These are phyloP conservation scores for Pseudonaja textilis DNA, from an alignment of 2,113 vertebrate species.

Conservation along the genomic window DNA sequence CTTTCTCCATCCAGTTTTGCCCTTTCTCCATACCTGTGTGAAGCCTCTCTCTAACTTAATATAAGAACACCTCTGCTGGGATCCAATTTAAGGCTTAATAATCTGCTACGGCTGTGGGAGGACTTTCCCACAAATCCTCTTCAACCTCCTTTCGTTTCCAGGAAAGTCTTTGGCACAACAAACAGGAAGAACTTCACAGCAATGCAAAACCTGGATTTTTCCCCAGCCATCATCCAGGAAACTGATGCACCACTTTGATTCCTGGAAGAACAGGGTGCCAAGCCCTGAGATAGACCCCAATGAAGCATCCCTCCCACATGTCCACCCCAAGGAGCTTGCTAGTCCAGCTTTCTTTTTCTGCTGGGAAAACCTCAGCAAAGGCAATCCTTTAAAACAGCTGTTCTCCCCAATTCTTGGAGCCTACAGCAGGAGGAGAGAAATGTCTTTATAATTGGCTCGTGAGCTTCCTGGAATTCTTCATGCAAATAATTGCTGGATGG, in stretches of 20 bases:
- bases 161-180: background rate
- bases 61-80: background rate
- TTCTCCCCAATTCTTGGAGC: background rate
- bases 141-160: background rate
- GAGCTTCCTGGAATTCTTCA: background rate
- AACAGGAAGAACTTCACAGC: too few relatives aligned
- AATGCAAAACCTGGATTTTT: too few relatives aligned
- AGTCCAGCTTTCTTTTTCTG: too few relatives aligned
- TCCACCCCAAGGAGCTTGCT: too few relatives aligned
- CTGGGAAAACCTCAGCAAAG: background rate
- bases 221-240: too few relatives aligned
- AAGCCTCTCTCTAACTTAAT: too few relatives aligned
- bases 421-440: background rate
- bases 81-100: background rate
- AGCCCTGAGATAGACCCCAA: too few relatives aligned
- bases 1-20: background rate
- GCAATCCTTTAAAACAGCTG: background rate
- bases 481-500: background rate
- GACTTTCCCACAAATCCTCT: background rate
- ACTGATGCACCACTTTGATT: too few relatives aligned
- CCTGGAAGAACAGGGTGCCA: too few relatives aligned
- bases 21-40: background rate
- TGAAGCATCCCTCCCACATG: too few relatives aligned
- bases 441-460: background rate
- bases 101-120: background rate